A percentile compares a stretch with the other conserved stretches of the same genome.
phyloP scores from a whole-genome alignment of 2,888 invertebrate genomes.

The Ethmia dodecea region DNA sequence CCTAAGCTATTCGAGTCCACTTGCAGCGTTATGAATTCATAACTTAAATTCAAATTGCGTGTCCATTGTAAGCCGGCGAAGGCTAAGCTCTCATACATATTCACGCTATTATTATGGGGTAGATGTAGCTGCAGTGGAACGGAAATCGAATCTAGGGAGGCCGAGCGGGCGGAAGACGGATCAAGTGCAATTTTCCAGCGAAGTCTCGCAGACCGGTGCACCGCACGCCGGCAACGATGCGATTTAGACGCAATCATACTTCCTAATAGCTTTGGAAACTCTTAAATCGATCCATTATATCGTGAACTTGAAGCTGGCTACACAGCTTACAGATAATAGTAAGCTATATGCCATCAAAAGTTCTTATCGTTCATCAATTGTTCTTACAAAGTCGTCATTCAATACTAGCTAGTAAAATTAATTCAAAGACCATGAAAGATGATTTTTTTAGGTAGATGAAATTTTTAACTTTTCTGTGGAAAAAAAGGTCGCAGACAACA shows the following conservation, averaged over 20 bases:
- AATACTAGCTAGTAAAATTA: too few relatives aligned
- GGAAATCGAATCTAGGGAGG: conserved; percentile 45
- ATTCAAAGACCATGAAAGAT: too few relatives aligned
- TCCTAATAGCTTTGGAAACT: too few relatives aligned
- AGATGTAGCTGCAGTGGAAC: conserved; percentile 25
- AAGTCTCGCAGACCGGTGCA: conserved; percentile 25
- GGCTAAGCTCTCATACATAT: conserved; percentile 27
- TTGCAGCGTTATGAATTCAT: conserved; percentile 13
- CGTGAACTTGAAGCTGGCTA: too few relatives aligned
- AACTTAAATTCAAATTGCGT: conserved; percentile 18
- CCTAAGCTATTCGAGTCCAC: too few relatives aligned
- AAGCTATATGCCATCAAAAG: too few relatives aligned
- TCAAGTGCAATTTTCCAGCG: conserved; percentile 61
- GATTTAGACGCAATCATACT: too few relatives aligned
- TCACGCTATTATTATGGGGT: conserved; percentile 16
- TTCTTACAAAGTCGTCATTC: too few relatives aligned
- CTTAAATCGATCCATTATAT: too few relatives aligned
- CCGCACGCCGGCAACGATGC: too few relatives aligned
- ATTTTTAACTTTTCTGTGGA: not conserved
- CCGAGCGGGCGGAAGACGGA: conserved; percentile 34
- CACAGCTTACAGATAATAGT: too few relatives aligned
- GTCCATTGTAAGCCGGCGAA: conserved; percentile 14
- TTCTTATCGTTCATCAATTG: too few relatives aligned
- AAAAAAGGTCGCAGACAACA: conserved; percentile 1
- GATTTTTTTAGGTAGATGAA: not conserved